Percentiles rank a stretch among this genome's conserved stretches.
Evolutionary conservation across 2,888 invertebrate genomes (phyloP).

Genomic region (Nycteola revayana): DNA sequence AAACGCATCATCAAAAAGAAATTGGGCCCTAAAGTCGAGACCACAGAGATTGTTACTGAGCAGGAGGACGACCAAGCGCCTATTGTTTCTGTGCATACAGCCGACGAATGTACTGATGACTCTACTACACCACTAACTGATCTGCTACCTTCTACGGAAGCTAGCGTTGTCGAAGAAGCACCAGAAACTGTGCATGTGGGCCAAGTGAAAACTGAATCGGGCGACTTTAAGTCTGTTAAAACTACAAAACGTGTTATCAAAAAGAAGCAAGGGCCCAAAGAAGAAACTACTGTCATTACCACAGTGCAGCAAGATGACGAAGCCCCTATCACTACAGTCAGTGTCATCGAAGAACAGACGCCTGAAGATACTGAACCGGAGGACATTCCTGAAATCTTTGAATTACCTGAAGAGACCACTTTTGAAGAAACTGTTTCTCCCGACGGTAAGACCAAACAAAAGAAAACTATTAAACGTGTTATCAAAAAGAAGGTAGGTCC

Average conservation of each 20-base stretch:
- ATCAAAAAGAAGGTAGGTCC: conserved; percentile 38
- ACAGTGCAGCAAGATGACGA: conserved; percentile 5
- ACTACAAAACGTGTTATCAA: conserved; percentile 35
- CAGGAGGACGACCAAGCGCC: conserved; percentile 36
- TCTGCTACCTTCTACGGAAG: conserved; percentile 10
- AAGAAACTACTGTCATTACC: conserved; percentile 5
- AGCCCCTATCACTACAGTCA: conserved; percentile 4
- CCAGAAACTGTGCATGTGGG: conserved; percentile 6
- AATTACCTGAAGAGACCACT: conserved; percentile 4
- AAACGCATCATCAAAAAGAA: conserved; percentile 58
- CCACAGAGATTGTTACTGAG: conserved; percentile 27
- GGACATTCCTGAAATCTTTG: background rate
- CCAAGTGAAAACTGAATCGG: conserved; percentile 5
- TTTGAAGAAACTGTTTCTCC: background rate
- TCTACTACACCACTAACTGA: conserved; percentile 20
- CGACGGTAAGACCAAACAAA: conserved; percentile 6
- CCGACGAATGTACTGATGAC: conserved; percentile 35
- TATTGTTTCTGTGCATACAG: conserved; percentile 53
- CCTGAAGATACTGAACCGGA: background rate
- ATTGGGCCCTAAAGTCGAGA: conserved; percentile 46
- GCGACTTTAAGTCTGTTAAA: conserved; percentile 4
- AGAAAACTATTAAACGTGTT: conserved; percentile 1
- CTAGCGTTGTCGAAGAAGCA: conserved; percentile 1
- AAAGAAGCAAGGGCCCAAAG: conserved; percentile 8
- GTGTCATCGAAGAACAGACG: conserved; percentile 1